Base-by-base conservation (phyloP, 2,113 vertebrate species). In the Catagonus wagneri region DNA sequence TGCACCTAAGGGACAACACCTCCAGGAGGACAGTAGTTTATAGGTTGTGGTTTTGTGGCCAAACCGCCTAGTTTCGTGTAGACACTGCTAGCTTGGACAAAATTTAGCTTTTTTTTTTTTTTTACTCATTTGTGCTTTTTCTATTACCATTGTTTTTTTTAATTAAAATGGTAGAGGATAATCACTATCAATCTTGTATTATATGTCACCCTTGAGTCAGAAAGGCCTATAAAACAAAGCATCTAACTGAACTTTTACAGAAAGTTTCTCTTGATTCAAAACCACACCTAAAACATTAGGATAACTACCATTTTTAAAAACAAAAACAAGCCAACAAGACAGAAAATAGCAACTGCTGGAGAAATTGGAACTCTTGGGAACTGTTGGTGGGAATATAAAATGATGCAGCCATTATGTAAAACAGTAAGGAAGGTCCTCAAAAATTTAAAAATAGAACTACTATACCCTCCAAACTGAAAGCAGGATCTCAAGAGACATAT, bases 241-340 rank as follows among this genome's bases (percentile, higher is more conserved):
- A 36, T 5, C 32, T 56, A 58, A n/a, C 4, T 78, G 12, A 86
- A 86, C 36, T 72, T 94, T 61, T 83, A 80, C 34, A 60, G 22
- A 69, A 10, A 65, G 20, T 83, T 75, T 91, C 20, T 94, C 44
- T 78, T 86, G 32, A 88, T 86, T 89, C 44, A 95, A 92, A 78
- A 76, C 39, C 78, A 95, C 11, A 71, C 34, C 20, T 76, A 75
- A 66, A 17, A 72, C 22, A 87, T 13, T 87, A 69, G 63, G 13
- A 65, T 78, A 27, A 69, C 34, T 85, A 74, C 19, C 44, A 60
- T 54, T 16, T 12, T 61, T 23, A 25, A 25, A 60, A 78, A 60
- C 2, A 84, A 20, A 84, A 60, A 86, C 20, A 39, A 34, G 14
- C 7, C 23, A 85, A 56, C 83, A 29, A 44, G n/a, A 20, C 14